Percentiles rank a stretch among this genome's conserved stretches.
phyloP scores from a whole-genome alignment of 1,140 invertebrate genomes.

The Thalassaphorura encarpata region DNA sequence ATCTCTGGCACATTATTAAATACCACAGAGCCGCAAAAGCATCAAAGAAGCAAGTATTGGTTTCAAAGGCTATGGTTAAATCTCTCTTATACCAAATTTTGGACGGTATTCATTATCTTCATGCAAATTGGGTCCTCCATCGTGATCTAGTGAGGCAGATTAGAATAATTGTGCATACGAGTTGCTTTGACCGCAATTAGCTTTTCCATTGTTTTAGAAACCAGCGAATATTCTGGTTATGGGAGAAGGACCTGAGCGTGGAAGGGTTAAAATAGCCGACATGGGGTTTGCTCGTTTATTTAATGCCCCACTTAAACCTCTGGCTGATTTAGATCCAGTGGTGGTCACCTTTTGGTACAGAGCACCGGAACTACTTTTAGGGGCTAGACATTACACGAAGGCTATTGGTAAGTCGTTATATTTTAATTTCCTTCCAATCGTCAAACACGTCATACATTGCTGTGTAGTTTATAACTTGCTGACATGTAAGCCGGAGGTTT shows the following conservation, averaged over 20 bases:
- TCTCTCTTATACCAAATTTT: slow-evolving; percentile 96
- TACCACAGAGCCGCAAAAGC: slow-evolving; percentile 97
- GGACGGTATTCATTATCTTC: slow-evolving; percentile 98
- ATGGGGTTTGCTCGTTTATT: slow-evolving; percentile 99
- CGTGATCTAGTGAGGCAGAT: slow-evolving; percentile 75
- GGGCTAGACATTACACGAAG: slow-evolving; percentile 96
- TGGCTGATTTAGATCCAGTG: slow-evolving; percentile 96
- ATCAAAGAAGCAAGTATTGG: slow-evolving; percentile 92
- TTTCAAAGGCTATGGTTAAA: slow-evolving; percentile 96
- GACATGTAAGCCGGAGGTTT: too few relatives aligned
- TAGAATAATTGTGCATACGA: background rate
- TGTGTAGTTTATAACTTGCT: too few relatives aligned
- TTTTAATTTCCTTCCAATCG: background rate
- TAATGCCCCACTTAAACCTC: slow-evolving; percentile 93
- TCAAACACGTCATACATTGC: background rate
- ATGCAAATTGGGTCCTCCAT: slow-evolving; percentile 99
- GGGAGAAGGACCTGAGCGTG: slow-evolving; percentile 95
- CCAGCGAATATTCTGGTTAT: slow-evolving; percentile 99
- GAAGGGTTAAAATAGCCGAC: slow-evolving; percentile 96
- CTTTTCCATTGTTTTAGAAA: slow-evolving; percentile 55
- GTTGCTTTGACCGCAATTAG: slow-evolving; percentile 1
- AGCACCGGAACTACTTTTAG: slow-evolving; percentile 70
- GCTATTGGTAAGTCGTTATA: slow-evolving; percentile 82
- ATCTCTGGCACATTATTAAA: slow-evolving; percentile 99
- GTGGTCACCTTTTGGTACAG: slow-evolving; percentile 98